Percentiles rank a stretch among this genome's conserved stretches.
phyloP scores from a whole-genome alignment of 2,113 vertebrate species.

The Prinia subflava region DNA sequence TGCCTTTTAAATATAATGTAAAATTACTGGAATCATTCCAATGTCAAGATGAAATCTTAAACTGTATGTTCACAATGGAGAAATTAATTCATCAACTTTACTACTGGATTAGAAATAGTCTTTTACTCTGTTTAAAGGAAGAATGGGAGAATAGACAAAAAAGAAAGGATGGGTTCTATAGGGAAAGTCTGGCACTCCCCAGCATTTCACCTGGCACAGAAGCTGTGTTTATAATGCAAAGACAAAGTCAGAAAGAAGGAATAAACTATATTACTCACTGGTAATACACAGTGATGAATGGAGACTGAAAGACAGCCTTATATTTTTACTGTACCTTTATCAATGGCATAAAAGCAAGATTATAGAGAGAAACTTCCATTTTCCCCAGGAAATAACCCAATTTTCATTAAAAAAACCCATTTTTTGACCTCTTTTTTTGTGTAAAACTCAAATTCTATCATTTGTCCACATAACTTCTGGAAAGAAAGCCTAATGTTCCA shows the following conservation, averaged over 20 bases:
- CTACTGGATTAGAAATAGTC: background rate
- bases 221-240: background rate
- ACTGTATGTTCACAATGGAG: background rate
- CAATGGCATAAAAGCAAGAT: background rate
- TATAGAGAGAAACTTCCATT: background rate
- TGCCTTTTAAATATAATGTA: background rate
- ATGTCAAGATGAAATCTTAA: background rate
- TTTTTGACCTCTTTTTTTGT: background rate
- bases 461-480: background rate
- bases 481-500: background rate
- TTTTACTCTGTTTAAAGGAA: background rate
- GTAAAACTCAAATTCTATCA: background rate
- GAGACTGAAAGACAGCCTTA: background rate
- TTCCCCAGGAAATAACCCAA: background rate
- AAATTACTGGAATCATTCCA: background rate
- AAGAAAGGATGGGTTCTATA: background rate
- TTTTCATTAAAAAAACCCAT: background rate
- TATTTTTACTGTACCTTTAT: background rate
- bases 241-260: background rate
- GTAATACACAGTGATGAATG: background rate
- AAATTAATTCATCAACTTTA: background rate
- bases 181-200: background rate
- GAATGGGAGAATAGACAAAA: background rate
- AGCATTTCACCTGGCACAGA: background rate
- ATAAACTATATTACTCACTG: background rate